Evolutionary conservation across 35 echinoderm and acorn worm species (phyloP).

Genomic region (Ophioderma brevispina): DNA sequence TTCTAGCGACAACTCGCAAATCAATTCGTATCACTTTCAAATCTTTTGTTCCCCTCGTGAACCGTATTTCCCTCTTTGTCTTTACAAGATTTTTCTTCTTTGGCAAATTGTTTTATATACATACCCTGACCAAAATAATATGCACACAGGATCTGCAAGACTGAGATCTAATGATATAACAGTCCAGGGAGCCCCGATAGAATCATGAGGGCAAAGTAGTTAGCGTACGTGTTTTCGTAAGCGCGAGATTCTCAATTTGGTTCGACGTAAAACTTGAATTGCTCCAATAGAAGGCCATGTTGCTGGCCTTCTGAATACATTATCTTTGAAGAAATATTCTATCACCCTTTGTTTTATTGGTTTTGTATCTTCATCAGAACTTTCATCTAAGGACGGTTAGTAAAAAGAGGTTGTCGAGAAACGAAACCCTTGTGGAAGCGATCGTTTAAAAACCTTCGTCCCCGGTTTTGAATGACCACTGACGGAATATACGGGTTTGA

Average conservation of each 20-base stretch:
- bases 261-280: background rate
- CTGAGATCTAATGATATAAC: constrained; percentile 2
- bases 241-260: background rate
- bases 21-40: too few species aligned
- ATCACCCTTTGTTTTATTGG: background rate
- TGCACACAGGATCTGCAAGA: constrained; percentile 9
- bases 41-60: too few species aligned
- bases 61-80: too few species aligned
- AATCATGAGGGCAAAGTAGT: constrained; percentile 30
- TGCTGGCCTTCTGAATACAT: background rate
- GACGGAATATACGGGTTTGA: too few species aligned
- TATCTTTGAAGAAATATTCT: background rate
- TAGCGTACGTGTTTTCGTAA: constrained; percentile 29
- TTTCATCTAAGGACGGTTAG: background rate
- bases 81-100: too few species aligned
- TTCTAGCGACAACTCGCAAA: too few species aligned
- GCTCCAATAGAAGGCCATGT: background rate
- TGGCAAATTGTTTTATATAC: too few species aligned
- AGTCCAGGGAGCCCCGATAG: constrained; percentile 46
- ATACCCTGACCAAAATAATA: constrained; percentile 18
- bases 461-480: too few species aligned
- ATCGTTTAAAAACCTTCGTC: too few species aligned
- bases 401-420: background rate
- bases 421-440: too few species aligned
- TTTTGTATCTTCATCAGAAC: background rate